Base-by-base conservation (phyloP, 2,113 vertebrate species). In the Bothrops jararaca region DNA sequence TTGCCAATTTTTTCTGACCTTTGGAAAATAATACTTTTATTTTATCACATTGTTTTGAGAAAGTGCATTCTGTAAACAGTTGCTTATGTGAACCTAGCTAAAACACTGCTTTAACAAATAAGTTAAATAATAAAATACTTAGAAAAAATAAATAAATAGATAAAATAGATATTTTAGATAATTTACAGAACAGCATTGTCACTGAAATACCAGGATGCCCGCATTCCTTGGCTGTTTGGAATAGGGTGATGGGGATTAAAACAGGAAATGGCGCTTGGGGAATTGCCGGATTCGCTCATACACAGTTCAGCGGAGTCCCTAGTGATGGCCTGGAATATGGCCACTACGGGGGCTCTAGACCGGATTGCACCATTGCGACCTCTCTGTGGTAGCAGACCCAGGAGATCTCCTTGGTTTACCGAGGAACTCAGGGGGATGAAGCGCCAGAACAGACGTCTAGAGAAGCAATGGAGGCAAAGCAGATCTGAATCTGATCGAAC, bases 61-160 rank as follows among this genome's bases (percentile, higher is more conserved):
- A 52, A 23, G 23, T n/a, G 6, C 39, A 56, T 29, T 86, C 45
- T 29, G 1, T 34, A n/a, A 86, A 48, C 24, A 48, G 54, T 12
- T 13, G 12, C 22, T 87, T 64, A 20, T 87, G 1, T 50, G 24
- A 45, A 91, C 23, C 7, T 60, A 7, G 29, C 12, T n/a, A 86
- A 6, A 60, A 22, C 9, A 60, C 11, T 39, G 24, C 10, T 64
- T 91, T 91, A 23, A 85, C 9, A 93, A 85, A 93, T 93, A 93
- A 93, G 15, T 93, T 91, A 91, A 88, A 64, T 48, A 22, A n/a
- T 60, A 52, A 26, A n/a, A 88, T 86, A 90, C 15, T 64, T 90
- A 9, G 54, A 50, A 89, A n/a, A 52, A 93, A 80, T 48, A 93
- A 93, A 93, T 93, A 93, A 85, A 85, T 54, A 86, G 90, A 89